Evolutionary conservation across 1,140 invertebrate genomes (phyloP).

Genomic region (Papilio dardanus): DNA sequence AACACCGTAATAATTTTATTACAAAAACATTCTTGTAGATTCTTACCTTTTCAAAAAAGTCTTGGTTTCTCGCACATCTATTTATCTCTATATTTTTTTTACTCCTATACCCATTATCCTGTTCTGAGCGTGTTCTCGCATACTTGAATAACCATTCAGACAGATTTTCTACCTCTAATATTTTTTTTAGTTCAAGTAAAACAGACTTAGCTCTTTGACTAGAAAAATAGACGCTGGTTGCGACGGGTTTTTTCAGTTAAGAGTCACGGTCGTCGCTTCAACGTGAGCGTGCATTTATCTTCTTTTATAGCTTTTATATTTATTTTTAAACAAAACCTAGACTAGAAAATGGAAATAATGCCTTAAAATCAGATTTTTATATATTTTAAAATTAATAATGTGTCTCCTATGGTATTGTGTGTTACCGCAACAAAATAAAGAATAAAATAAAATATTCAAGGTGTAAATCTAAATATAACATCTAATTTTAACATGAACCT

Average conservation of each 20-base stretch:
- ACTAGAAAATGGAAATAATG: neutral
- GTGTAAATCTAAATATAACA: slow-evolving; percentile 1
- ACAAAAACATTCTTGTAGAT: too few species aligned
- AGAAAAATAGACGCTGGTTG: slow-evolving; percentile 1
- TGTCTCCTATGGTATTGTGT: neutral
- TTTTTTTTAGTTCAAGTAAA: slow-evolving; percentile 19
- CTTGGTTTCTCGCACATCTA: too few species aligned
- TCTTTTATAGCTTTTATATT: slow-evolving; percentile 19
- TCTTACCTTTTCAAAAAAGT: too few species aligned
- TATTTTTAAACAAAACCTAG: slow-evolving; percentile 16
- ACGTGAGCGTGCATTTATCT: slow-evolving; percentile 36
- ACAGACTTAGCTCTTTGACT: slow-evolving; percentile 10
- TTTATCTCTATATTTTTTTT: too few species aligned
- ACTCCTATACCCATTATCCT: too few species aligned
- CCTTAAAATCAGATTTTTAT: neutral
- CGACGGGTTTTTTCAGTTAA: slow-evolving; percentile 25
- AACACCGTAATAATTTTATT: too few species aligned
- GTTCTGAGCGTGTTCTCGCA: neutral
- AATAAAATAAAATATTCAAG: neutral
- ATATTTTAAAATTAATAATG: too few species aligned
- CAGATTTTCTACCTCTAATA: neutral
- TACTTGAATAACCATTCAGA: neutral
- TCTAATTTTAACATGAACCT: slow-evolving; percentile 17
- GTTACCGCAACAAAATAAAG: neutral
- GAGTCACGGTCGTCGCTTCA: slow-evolving; percentile 3